Percentiles rank a stretch among this genome's conserved stretches.
phyloP scores from a whole-genome alignment of 2,113 vertebrate species.

The human region GRCh38 chr3:12943001-12943500 shows the following conservation, averaged over 20 bases:
- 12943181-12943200: neutral
- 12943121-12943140: neutral
- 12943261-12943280: neutral
- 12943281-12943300: neutral
- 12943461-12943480: neutral
- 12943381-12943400: neutral
- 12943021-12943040: neutral
- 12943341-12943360: neutral
- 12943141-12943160: neutral
- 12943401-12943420: neutral
- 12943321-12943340: neutral
- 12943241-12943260: fast-evolving
- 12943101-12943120: neutral
- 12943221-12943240: fast-evolving
- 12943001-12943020: neutral
- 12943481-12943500: neutral
- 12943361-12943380: neutral
- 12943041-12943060: neutral
- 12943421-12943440: neutral
- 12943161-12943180: neutral
- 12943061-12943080: neutral
- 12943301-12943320: neutral
- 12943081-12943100: neutral
- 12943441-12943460: neutral
- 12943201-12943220: fast-evolving